Evolutionary conservation across 1,140 invertebrate species (phyloP), one percentile per base, ranked within the genome.

Genomic region (Drosophila ambigua): DNA sequence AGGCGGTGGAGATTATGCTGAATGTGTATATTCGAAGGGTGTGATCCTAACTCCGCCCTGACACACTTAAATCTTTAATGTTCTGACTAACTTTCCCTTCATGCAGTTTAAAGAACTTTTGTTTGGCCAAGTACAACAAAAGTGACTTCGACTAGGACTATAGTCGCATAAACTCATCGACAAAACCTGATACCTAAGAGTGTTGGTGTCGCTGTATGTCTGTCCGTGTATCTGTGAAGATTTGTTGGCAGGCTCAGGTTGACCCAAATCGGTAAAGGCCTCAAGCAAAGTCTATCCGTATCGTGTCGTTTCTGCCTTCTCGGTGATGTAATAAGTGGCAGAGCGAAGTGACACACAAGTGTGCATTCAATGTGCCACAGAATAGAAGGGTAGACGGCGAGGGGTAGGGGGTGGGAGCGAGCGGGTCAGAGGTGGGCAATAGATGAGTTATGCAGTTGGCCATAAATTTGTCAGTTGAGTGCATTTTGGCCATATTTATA

Each of bases 251-350:
- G 55, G 45, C 72, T 80, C 59, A 52, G 61, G 65, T 46, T 87
- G 81, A 85, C 81, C 81, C 77, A 85, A 77, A 87, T 85, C 65
- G 68, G 54, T 41, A 58, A 55, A 45, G 72, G 71, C 71, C 72
- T 72, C 44, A 75, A 39, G 62, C 62, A 67, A 48, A 58, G 73
- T 55, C 72, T 75, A 63, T 50, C 55, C 59, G 58, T 61, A 65
- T 65, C 54, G 64, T 68, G 58, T 66, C 28, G 54, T 4, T 39
- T 58, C 55, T 11, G 44, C 50, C 53, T 60, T 45, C 44, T 58
- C 24, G 66, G 74, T 87, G 82, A 87, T 85, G 82, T 87, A 85
- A 85, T 82, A 87, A 87, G 66, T 72, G 78, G 79, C 52, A 81
- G 65, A 75, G 65, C 73, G 28, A 80, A 84, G 50, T 77, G 81